phyloP scores from a whole-genome alignment of 2,113 vertebrate genomes.

The Grammomys dolichurus region DNA sequence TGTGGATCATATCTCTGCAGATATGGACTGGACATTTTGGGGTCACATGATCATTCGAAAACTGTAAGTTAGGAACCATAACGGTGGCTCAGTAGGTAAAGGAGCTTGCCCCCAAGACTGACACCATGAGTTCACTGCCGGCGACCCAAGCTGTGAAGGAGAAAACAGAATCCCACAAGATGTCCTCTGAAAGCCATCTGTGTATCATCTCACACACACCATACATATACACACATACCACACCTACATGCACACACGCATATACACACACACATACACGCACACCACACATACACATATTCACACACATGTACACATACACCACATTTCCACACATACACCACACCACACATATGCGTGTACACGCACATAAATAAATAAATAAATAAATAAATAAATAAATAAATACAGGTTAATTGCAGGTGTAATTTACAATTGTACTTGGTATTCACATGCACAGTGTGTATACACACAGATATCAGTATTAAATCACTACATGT shows the following conservation, averaged over 20 bases:
- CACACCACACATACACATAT: too few relatives aligned
- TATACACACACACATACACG: background rate
- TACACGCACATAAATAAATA: background rate
- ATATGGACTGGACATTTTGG: background rate
- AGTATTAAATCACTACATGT: background rate
- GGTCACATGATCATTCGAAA: background rate
- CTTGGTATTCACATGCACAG: background rate
- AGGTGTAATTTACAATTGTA: background rate
- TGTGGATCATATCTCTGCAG: slow-evolving; percentile 7
- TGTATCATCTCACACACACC: background rate
- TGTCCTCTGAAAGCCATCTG: background rate
- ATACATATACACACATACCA: too few relatives aligned
- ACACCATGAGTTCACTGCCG: background rate
- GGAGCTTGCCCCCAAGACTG: background rate
- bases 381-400: too few relatives aligned
- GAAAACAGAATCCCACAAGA: background rate
- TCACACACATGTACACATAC: too few relatives aligned
- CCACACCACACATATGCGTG: too few relatives aligned
- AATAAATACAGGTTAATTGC: background rate
- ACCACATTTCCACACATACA: too few relatives aligned
- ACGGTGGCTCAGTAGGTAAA: background rate
- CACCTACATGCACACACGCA: background rate
- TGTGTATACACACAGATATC: background rate
- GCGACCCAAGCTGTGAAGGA: too few relatives aligned
- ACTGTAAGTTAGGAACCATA: background rate